Base-by-base conservation (phyloP, 2,113 vertebrate genomes). In the Tetraodon nigroviridis region DNA sequence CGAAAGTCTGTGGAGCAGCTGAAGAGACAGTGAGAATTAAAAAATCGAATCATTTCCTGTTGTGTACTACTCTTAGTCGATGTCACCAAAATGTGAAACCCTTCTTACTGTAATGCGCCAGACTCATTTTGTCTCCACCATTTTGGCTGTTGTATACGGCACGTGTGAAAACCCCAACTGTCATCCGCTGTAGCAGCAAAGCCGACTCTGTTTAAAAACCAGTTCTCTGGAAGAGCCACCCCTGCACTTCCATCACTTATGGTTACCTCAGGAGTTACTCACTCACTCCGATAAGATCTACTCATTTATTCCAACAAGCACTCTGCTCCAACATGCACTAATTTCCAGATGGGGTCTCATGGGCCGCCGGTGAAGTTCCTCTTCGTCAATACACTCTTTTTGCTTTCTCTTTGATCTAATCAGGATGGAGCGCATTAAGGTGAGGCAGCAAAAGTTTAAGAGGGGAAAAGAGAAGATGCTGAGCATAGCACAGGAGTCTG, bases 391-490 rank as follows among this genome's bases (percentile, higher is more conserved):
- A 63, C 78, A 32, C 14, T 71, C 69, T 78, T 65, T 64, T 72
- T 61, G 66, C 62, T 49, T 14, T 68, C 69, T 78, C 60, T 87
- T 73, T 86, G 69, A 73, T 89, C 73, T 73, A 80, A 81, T 78
- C 75, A 99, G 97, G 90, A 99, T 99, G 97, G 97, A 98, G 71
- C 95, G 92, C 75, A 99, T 99, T 89, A 99, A 98, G 87, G 93
- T 93, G 79, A 92, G 96, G 55, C 97, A 99, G 83, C 91, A 98
- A 85, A 98, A 98, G 80, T 97, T 97, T 82, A 98, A 98, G 90
- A 94, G 94, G 84, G 95, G 95, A 72, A 98, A 99, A 90, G 95
- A 97, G 86, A 94, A 90, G 87, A 93, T 98, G 94, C 84, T 95
- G 58, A 97, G 92, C 83, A 80, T 96, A 82, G 89, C 86, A 29